These are phyloP conservation scores for Trichonephila clavipes DNA, from an alignment of 1,140 invertebrate genomes.

Conservation along the genomic window DNA sequence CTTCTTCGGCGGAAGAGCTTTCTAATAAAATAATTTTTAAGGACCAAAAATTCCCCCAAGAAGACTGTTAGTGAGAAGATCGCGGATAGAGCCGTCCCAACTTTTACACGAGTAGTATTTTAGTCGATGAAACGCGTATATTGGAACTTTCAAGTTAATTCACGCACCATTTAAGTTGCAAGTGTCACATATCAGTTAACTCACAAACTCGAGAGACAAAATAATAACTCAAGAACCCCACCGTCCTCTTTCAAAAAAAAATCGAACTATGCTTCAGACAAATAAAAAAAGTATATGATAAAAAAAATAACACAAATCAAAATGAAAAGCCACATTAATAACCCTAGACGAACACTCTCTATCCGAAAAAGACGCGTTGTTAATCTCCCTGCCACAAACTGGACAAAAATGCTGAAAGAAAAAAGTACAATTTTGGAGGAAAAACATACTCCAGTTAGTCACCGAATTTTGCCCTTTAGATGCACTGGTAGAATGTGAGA, in stretches of 20 bases:
- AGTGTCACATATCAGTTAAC: background rate
- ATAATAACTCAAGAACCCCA: background rate
- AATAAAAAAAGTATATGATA: background rate
- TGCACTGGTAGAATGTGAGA: slow-evolving; percentile 49
- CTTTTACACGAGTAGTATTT: no score
- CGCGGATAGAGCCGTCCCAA: no score
- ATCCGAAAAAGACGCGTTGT: background rate
- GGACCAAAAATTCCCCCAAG: no score
- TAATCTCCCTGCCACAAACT: slow-evolving; percentile 18
- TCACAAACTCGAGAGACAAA: background rate
- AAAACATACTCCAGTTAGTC: slow-evolving; percentile 2
- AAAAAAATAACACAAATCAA: slow-evolving; percentile 22
- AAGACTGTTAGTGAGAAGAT: no score
- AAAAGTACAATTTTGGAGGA: slow-evolving; percentile 26
- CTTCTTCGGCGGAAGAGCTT: no score
- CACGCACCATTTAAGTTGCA: no score
- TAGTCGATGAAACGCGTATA: no score
- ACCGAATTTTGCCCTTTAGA: slow-evolving; percentile 51
- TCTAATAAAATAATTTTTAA: no score
- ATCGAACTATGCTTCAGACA: background rate
- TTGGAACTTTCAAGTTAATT: no score
- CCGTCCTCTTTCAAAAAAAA: background rate
- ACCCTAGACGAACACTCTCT: slow-evolving; percentile 11
- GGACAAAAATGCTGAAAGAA: slow-evolving; percentile 20
- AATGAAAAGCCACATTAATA: slow-evolving; percentile 32